Conservation (phyloP, 2,113 vertebrate genomes). For the Oriolus oriolus region DNA sequence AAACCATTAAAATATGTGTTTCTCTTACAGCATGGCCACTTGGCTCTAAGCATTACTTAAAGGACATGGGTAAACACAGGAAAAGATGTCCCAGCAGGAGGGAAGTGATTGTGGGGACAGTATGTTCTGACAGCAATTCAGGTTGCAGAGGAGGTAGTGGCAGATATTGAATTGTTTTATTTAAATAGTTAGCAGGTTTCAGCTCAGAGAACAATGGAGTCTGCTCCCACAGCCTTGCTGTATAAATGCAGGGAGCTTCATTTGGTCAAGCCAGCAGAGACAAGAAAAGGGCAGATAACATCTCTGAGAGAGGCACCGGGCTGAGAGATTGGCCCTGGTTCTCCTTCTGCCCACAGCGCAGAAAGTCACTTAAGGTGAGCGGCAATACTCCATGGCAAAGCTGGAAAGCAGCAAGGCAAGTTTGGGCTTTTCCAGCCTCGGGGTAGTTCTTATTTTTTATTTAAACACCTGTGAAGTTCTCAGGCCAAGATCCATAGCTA, state of each 20-base stretch:
- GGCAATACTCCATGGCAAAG: neutral
- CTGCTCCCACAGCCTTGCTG: neutral
- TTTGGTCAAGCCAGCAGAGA: neutral
- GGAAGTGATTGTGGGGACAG: constrained; percentile 23
- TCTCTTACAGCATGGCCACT: constrained; percentile 29
- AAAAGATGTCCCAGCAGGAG: constrained; percentile 38
- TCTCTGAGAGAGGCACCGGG: neutral
- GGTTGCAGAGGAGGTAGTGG: neutral
- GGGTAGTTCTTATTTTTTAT: neutral
- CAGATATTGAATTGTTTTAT: constrained; percentile 40
- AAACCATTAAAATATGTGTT: constrained; percentile 29
- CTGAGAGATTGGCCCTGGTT: neutral
- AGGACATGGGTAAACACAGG: constrained; percentile 45
- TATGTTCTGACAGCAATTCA: constrained; percentile 38
- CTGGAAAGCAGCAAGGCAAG: neutral
- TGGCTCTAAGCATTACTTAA: constrained; percentile 23
- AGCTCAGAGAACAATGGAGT: neutral
- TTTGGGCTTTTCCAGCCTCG: neutral
- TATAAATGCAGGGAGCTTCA: neutral
- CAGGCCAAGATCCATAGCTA: neutral
- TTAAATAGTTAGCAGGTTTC: constrained; percentile 14
- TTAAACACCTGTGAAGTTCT: constrained; percentile 1
- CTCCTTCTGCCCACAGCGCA: neutral
- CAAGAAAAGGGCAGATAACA: neutral
- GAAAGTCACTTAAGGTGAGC: constrained; percentile 2